Percentiles rank a stretch among this genome's conserved stretches.
Evolutionary conservation across 1,140 invertebrate genomes (phyloP).

Genomic region (Bradysia coprophila): DNA sequence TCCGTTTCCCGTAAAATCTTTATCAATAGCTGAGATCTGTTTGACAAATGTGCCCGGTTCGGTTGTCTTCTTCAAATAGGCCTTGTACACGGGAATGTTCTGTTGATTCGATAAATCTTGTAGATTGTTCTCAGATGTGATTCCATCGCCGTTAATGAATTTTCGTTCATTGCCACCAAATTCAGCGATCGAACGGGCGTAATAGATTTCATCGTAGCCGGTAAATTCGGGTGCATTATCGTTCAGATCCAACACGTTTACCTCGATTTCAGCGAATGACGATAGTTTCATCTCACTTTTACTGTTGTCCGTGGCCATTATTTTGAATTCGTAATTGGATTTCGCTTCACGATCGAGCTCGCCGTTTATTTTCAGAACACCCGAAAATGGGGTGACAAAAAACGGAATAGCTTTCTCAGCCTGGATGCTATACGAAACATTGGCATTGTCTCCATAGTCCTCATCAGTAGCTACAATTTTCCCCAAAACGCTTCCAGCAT

Average conservation of each 20-base stretch:
- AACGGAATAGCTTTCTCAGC: constrained; percentile 47
- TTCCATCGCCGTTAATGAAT: constrained; percentile 14
- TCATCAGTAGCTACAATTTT: constrained; percentile 54
- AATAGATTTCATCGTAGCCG: constrained; percentile 39
- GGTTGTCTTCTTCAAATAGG: constrained; percentile 44
- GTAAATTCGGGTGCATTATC: constrained; percentile 57
- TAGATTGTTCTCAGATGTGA: neutral
- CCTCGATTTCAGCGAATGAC: constrained; percentile 52
- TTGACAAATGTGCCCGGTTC: constrained; percentile 46
- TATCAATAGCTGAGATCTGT: constrained; percentile 63
- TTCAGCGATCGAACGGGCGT: constrained; percentile 10
- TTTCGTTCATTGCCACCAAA: constrained; percentile 10
- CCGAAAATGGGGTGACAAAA: constrained; percentile 47
- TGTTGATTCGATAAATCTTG: neutral
- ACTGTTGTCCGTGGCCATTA: constrained; percentile 58
- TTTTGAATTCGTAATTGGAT: constrained; percentile 49
- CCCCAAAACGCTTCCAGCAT: constrained; percentile 48
- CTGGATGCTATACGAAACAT: constrained; percentile 49
- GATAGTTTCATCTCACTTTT: constrained; percentile 34
- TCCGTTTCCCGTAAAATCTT: constrained; percentile 64
- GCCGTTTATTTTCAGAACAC: constrained; percentile 54
- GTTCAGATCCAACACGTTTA: constrained; percentile 64
- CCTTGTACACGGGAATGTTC: constrained; percentile 45
- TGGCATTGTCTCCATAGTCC: constrained; percentile 57
- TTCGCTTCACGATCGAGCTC: constrained; percentile 58